Evolutionary conservation across 1,140 invertebrate genomes (phyloP).

Genomic region (Heliothis virescens): DNA sequence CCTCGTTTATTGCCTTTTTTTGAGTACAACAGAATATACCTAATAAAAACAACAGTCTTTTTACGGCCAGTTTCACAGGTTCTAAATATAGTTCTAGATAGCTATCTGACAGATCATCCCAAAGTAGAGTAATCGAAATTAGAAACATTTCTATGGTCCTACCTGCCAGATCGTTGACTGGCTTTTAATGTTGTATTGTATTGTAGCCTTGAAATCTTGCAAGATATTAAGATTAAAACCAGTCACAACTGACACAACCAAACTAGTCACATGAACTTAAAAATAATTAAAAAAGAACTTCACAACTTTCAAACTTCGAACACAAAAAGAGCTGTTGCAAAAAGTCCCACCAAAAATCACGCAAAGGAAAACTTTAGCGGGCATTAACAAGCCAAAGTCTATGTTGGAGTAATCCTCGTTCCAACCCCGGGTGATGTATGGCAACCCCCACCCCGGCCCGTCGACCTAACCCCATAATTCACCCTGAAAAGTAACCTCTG

Average conservation of each 20-base stretch:
- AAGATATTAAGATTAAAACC: too few species aligned
- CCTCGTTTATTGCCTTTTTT: too few species aligned
- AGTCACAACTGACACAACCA: not conserved
- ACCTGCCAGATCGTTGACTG: too few species aligned
- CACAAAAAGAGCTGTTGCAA: not conserved
- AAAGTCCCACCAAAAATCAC: constrained; percentile 23
- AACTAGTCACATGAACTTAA: not conserved
- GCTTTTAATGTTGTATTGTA: too few species aligned
- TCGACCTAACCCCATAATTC: constrained; percentile 73
- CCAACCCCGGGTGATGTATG: constrained; percentile 63
- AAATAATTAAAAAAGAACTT: not conserved
- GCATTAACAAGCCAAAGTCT: constrained; percentile 69
- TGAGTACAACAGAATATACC: too few species aligned
- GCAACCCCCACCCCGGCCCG: constrained; percentile 57
- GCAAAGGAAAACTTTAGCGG: constrained; percentile 56
- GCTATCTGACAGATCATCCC: too few species aligned
- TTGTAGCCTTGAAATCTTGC: too few species aligned
- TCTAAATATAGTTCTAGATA: too few species aligned
- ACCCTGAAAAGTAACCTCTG: constrained; percentile 66
- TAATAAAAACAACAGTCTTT: too few species aligned
- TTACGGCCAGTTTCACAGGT: too few species aligned
- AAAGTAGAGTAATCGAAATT: too few species aligned
- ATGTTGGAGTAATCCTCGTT: constrained; percentile 69
- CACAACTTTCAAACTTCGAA: constrained; percentile 4
- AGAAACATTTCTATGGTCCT: too few species aligned